These are phyloP conservation scores for Calliphora vicina DNA, from an alignment of 1,140 invertebrate species.

Conservation along the genomic window DNA sequence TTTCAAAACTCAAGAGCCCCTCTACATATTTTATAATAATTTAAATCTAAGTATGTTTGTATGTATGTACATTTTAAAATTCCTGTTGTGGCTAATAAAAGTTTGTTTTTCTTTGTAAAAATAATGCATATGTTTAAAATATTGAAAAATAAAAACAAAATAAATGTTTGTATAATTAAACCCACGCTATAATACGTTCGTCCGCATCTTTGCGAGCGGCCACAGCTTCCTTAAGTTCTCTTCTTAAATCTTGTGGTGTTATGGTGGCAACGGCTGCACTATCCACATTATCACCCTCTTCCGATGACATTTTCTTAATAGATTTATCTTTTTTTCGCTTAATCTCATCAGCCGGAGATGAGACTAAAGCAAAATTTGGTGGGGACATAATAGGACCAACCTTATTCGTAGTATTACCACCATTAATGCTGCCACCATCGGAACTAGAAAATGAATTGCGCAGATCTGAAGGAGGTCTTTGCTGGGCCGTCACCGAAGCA, in stretches of 20 bases:
- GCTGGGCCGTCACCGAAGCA: constrained; percentile 33
- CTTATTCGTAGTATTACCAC: constrained; percentile 1
- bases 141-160: not conserved
- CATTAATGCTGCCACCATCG: constrained; percentile 45
- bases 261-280: constrained; percentile 50
- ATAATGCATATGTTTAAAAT: no score
- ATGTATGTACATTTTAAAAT: no score
- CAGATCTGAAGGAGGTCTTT: constrained; percentile 37
- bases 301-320: not conserved
- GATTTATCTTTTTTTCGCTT: constrained; percentile 9
- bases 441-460: constrained; percentile 54
- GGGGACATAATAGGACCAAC: constrained; percentile 40
- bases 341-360: constrained; percentile 37
- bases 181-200: constrained; percentile 66
- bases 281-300: constrained; percentile 42
- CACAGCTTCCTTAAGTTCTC: constrained; percentile 65
- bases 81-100: no score
- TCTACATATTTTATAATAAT: no score
- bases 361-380: constrained; percentile 50
- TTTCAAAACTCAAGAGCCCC: no score
- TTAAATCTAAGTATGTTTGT: no score
- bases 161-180: constrained; percentile 47
- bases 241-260: constrained; percentile 61
- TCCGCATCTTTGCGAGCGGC: constrained; percentile 66
- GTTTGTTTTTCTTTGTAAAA: no score